Base-by-base conservation (phyloP, 2,888 invertebrate species). In the Gerris lacustris region DNA sequence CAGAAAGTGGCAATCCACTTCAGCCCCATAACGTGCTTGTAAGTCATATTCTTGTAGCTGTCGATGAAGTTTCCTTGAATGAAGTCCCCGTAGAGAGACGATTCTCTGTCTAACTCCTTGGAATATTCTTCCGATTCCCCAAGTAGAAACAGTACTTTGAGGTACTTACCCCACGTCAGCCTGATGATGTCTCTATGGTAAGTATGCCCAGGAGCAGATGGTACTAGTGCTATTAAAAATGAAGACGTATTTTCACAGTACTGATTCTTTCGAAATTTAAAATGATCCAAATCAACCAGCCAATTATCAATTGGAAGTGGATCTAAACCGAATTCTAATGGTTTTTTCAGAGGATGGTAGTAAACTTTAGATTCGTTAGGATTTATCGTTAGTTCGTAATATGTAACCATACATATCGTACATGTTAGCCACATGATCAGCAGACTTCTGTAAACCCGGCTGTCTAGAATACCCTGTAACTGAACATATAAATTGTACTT, bases 21-120 rank as follows among this genome's bases (percentile, higher is more conserved):
- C 67, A 92, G 82, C 0, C 87, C 89, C 86, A 91, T 91, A 6
- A 89, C 87, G 79, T 92, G 91, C 78, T 93, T 93, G 76, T 92
- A 89, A 0, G 92, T 92, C 81, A 93, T 85, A 79, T 93, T 93
- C 68, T 87, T 83, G 77, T 93, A 93, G 0, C 87, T 84, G 80
- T 93, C 93, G 64, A 84, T 75, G 77, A 92, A 93, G 72, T 83
- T 86, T 0, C 92, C 92, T 78, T 91, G 90, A 18, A 92, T 84
- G 69, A 93, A 82, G 77, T 93, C 93, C 5, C 72, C 72, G 63
- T 70, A 71, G 0, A 83, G 82, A 76, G 86, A 83, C 0, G 79
- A 77, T 0, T 91, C 90, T 6, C 80, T 77, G 7, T 80, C 78
- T 11, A 87, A 76, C 66, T 80, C 77, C 44, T 82, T 79, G 1